Base-by-base conservation (phyloP, 2,113 vertebrate genomes). In the Heterochromis multidens region DNA sequence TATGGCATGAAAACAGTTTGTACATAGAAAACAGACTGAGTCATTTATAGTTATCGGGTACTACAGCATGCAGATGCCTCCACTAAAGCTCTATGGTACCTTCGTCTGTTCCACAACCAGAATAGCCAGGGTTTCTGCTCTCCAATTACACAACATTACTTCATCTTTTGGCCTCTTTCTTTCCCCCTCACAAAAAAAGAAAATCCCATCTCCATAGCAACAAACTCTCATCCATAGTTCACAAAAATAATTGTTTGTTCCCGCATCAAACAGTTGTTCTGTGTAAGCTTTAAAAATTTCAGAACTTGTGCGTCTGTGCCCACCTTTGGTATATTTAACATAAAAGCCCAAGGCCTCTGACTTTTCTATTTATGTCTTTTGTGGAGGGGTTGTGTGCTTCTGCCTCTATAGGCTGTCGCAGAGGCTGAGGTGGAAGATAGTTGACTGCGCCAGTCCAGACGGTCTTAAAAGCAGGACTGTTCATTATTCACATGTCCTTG, bases 281-380 rank as follows among this genome's bases (percentile, higher is more conserved):
- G 79, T 90, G 86, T 85, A 57, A 57, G 17, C 60, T 67, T 85
- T 92, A 90, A 93, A 94, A 81, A 58, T 91, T 81, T 89, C 61
- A 94, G 91, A 78, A 85, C 49, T 63, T 67, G 23, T 46, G 72
- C 11, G 0, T 74, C 46, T 29, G 65, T 82, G 86, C 33, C 74
- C 61, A 61, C 58, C 72, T 91, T 77, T 85, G 72, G 84, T 82
- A 46, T 90, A 87, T 90, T 87, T 91, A 86, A 87, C 78, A 90
- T 83, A 82, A 87, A 88, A 87, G 80, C 80, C 59, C 40, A 23
- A 37, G 82, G 79, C n/a, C 87, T 84, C 40, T 61, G 86, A 85
- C 82, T 86, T 88, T 23, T 89, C 87, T 89, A 85, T 92, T 90
- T 81, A 35, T 72, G 81, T 82, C 86, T 82, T 80, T 35, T 63